Evolutionary conservation across 2,888 invertebrate species (phyloP).

Genomic region (Platerodrilus igneus): DNA sequence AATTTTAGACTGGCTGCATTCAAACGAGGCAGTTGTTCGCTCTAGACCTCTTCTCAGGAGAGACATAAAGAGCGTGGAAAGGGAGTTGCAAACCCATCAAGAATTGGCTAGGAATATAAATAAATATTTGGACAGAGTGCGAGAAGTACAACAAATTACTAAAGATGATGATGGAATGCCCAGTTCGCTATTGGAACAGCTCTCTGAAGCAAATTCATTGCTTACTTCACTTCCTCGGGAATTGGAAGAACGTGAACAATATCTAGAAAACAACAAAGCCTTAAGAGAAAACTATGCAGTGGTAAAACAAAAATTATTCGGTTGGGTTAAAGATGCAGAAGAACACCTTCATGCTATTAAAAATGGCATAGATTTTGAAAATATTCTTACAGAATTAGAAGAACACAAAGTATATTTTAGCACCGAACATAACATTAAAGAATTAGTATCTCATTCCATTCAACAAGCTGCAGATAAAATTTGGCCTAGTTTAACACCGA

Average conservation of each 20-base stretch:
- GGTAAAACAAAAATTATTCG: slow-evolving; percentile 71
- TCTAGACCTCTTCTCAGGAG: slow-evolving; percentile 77
- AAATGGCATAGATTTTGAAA: slow-evolving; percentile 84
- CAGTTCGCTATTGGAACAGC: slow-evolving; percentile 73
- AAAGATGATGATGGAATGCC: slow-evolving; percentile 76
- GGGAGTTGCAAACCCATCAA: slow-evolving; percentile 73
- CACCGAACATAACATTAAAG: slow-evolving; percentile 71
- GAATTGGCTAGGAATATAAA: slow-evolving; percentile 65
- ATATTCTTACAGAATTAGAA: slow-evolving; percentile 74
- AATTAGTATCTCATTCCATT: slow-evolving; percentile 74
- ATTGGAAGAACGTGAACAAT: slow-evolving; percentile 74
- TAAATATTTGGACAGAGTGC: slow-evolving; percentile 64
- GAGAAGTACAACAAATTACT: slow-evolving; percentile 65
- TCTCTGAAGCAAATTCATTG: slow-evolving; percentile 78
- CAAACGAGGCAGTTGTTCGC: slow-evolving; percentile 75
- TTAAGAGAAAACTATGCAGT: slow-evolving; percentile 72
- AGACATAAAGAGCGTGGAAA: slow-evolving; percentile 73
- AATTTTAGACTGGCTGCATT: slow-evolving; percentile 77
- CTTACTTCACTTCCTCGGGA: slow-evolving; percentile 74
- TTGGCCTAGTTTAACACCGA: slow-evolving; percentile 76
- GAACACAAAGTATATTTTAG: slow-evolving; percentile 85
- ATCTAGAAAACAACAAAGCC: slow-evolving; percentile 71
- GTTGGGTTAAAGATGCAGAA: slow-evolving; percentile 81
- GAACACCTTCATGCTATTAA: slow-evolving; percentile 71
- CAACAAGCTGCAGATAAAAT: slow-evolving; percentile 83